phyloP scores from a whole-genome alignment of 2,113 vertebrate species.

The Nerophis ophidion region DNA sequence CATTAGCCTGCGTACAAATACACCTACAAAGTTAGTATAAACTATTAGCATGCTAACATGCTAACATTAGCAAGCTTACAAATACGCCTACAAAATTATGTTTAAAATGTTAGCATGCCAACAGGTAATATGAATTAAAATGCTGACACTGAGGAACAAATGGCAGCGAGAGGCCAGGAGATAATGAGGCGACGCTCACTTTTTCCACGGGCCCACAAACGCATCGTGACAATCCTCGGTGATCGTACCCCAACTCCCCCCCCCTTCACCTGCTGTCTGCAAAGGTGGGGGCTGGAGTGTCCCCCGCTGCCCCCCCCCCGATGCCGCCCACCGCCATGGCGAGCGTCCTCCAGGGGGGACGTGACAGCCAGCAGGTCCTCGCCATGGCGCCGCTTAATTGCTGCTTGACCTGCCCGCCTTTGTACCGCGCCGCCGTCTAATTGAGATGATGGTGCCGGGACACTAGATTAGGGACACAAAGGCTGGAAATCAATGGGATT shows the following conservation, averaged over 20 bases:
- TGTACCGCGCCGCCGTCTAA: constrained; percentile 6
- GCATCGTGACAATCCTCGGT: constrained; percentile 46
- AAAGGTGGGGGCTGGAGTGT: not conserved
- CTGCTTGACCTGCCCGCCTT: not conserved
- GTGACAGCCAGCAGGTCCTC: constrained; percentile 45
- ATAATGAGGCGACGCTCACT: constrained; percentile 51
- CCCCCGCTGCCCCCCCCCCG: not conserved
- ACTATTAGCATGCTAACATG: too few species aligned
- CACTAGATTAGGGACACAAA: too few species aligned
- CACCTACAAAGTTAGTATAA: too few species aligned
- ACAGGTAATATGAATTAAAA: too few species aligned
- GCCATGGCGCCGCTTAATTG: constrained; percentile 21
- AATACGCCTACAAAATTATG: too few species aligned
- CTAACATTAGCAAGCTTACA: too few species aligned
- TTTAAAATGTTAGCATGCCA: too few species aligned
- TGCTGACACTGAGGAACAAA: too few species aligned
- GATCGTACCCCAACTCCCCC: constrained; percentile 15
- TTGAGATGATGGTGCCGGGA: constrained; percentile 21
- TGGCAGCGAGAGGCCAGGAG: constrained; percentile 50
- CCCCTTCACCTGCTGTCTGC: constrained; percentile 10
- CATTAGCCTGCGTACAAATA: too few species aligned
- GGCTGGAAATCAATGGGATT: too few species aligned
- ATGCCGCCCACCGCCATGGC: constrained; percentile 3
- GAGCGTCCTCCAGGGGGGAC: constrained; percentile 15
- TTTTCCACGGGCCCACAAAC: constrained; percentile 39